A percentile compares a stretch with the other conserved stretches of the same genome.
phyloP scores from a whole-genome alignment of 1,140 invertebrate species.

The Cryptotermes secundus region DNA sequence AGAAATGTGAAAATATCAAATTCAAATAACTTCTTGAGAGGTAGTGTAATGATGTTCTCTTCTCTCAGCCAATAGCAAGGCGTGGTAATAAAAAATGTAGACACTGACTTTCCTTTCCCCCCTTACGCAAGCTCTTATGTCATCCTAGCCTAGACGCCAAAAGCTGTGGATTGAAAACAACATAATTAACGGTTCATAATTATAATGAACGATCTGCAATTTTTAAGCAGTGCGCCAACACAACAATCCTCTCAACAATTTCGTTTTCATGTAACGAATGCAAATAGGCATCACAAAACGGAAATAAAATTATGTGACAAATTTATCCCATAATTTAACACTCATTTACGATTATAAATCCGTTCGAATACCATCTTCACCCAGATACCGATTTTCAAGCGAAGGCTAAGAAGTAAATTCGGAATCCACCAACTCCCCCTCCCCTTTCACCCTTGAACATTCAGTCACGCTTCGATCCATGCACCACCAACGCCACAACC shows the following conservation, averaged over 20 bases:
- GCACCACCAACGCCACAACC: constrained; percentile 32
- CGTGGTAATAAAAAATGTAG: too few species aligned
- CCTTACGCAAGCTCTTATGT: too few species aligned
- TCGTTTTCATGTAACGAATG: too few species aligned
- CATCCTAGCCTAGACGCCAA: neutral
- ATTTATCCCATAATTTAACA: too few species aligned
- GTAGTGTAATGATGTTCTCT: neutral
- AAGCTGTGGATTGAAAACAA: neutral
- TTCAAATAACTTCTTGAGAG: neutral
- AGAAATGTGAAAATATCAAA: neutral
- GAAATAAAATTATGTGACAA: too few species aligned
- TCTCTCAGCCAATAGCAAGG: too few species aligned
- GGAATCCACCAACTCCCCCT: neutral
- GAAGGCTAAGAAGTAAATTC: neutral
- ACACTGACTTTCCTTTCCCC: too few species aligned
- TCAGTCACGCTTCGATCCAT: constrained; percentile 23
- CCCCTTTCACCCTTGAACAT: constrained; percentile 4
- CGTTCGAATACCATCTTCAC: neutral
- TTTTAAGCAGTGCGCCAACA: neutral
- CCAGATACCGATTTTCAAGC: neutral
- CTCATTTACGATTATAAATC: too few species aligned
- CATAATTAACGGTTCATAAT: neutral
- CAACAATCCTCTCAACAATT: too few species aligned
- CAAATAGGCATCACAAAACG: too few species aligned
- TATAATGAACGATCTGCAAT: neutral